Percentiles rank a stretch among this genome's conserved stretches.
phyloP scores from a whole-genome alignment of 1,140 invertebrate species.

The Heliconius nattereri region DNA sequence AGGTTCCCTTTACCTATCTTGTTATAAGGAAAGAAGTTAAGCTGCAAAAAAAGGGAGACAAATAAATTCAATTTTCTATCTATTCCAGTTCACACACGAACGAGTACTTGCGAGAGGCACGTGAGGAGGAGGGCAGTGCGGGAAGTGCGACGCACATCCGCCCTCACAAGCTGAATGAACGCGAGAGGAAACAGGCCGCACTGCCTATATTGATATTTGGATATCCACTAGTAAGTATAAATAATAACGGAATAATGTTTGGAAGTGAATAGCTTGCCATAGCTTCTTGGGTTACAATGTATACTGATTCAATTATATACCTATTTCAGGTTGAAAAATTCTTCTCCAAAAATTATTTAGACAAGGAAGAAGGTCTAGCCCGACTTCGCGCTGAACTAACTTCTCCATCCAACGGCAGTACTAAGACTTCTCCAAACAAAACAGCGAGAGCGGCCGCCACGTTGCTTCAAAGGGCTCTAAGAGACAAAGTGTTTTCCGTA shows the following conservation, averaged over 20 bases:
- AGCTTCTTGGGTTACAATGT: background rate
- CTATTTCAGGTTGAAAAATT: constrained; percentile 91
- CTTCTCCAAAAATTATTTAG: constrained; percentile 95
- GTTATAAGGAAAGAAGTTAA: too few species aligned
- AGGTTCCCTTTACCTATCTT: too few species aligned
- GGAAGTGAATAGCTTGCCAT: too few species aligned
- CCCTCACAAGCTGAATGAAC: constrained; percentile 87
- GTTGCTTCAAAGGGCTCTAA: constrained; percentile 87
- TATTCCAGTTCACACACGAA: constrained; percentile 87
- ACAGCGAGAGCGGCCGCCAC: constrained; percentile 89
- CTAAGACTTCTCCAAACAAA: constrained; percentile 84
- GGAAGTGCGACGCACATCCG: constrained; percentile 76
- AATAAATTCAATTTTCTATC: background rate
- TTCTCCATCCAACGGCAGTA: constrained; percentile 71
- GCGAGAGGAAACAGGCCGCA: constrained; percentile 94
- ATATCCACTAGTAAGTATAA: constrained; percentile 86
- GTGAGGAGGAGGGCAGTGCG: constrained; percentile 80
- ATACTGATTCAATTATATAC: background rate
- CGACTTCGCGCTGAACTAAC: constrained; percentile 88
- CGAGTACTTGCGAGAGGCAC: constrained; percentile 88
- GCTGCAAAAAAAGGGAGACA: background rate
- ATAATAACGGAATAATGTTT: too few species aligned
- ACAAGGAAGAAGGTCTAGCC: constrained; percentile 94
- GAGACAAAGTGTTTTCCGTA: constrained; percentile 93
- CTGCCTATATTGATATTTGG: constrained; percentile 95